Base-by-base conservation (phyloP, 2,888 invertebrate species). In the Argyra leucocephala region DNA sequence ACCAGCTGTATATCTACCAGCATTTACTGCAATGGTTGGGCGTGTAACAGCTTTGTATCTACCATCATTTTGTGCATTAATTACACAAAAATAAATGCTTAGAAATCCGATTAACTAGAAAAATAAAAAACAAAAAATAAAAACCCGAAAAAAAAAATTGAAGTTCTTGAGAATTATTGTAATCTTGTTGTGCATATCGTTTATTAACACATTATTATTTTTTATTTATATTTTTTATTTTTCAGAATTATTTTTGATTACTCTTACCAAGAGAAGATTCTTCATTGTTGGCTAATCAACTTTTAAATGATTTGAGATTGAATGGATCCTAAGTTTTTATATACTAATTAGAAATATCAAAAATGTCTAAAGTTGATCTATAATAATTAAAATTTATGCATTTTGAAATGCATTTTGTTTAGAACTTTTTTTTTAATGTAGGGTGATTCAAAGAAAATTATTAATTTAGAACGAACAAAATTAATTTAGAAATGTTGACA, bases 11-110 rank as follows among this genome's bases (percentile, higher is more conserved):
- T 58, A 15, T 31, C 12, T 31, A 10, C 1, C 64, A 15, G 61
- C 57, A 23, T 31, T 31, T 31, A 31, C 12, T 57, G 72, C 64
- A 60, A 64, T 57, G 37, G 64, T 63, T 22, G 61, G 15, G 21
- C 64, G 63, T 3, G 66, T 68, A 48, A 68, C 62, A 57, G 82
- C 81, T 5, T 76, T 80, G 72, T 66, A 66, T 22, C 60, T 64
- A 15, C 66, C 66, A 70, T 75, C 73, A 62, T 67, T 72, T 65
- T 78, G 77, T 36, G 74, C 76, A 61, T 68, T 65, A 2, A 65
- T 70, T 2, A 66, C 48, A 61, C 26, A 26, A 31, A 18, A 26
- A 61, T 21, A 31, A 26, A 61, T 22, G n/a, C 5, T 15, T 15
- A 61, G 18, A 61, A 18, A 74, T 72, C n/a, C 22, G 5, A 22